Base-by-base conservation (phyloP, 2,888 invertebrate species). In the Plemyria rubiginata region DNA sequence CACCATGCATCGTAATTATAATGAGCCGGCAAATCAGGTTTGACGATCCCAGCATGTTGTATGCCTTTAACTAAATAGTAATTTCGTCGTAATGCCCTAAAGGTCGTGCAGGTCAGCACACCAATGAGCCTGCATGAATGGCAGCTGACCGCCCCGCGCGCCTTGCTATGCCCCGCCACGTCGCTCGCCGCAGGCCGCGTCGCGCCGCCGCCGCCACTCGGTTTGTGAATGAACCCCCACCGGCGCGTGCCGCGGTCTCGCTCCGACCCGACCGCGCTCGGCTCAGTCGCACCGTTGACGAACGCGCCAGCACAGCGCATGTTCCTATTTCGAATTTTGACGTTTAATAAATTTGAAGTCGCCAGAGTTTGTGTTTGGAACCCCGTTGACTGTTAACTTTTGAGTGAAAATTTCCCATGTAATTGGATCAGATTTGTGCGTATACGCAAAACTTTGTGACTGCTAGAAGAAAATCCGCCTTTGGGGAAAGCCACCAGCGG, bases 151-250 rank as follows among this genome's bases (percentile, higher is more conserved):
- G 79, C 80, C 80, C 84, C 84, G 74, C 86, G 74, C 79, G 67
- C 76, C 73, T 64, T 73, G 69, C 76, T 70, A 64, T 70, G 77
- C 87, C 87, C 88, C 89, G 85, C 88, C 52, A 28, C 38, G 41
- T 41, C 51, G 13, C 2, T 3, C 22, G 22, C 22, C n/a, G n/a
- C n/a, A n/a, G n/a, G 22, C 45, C 36, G 32, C 32, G 22, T 3
- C 22, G 22, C 22, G 22, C 45, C 36, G 32, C 32, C 29, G 32
- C 32, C 32, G 46, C 53, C 87, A 82, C 86, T 83, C 81, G 82
- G 71, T 85, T 88, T 88, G 90, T 92, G 92, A 92, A 92, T 92
- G 92, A 88, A 90, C 85, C 85, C 87, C 88, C 87, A 81, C 85
- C 86, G 64, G 91, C 88, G 86, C 87, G 91, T 89, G 91, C 91